phyloP scores from a whole-genome alignment of 2,797 vertebrate genomes.

The Oophaga sylvatica region DNA sequence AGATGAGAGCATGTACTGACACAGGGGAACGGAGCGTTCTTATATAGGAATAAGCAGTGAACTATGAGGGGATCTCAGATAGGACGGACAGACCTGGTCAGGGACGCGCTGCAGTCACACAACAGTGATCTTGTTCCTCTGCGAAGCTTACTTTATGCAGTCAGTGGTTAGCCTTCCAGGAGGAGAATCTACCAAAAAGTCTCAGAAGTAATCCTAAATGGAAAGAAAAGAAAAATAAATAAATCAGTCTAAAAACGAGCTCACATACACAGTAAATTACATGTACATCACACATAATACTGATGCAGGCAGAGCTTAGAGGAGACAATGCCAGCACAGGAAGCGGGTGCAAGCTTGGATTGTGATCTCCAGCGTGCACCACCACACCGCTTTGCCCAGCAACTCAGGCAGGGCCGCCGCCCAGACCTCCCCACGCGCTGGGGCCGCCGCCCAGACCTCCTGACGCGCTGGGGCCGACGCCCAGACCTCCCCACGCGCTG shows the following conservation, averaged over 20 bases:
- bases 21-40: background rate
- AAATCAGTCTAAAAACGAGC: background rate
- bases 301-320: too few relatives aligned
- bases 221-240: background rate
- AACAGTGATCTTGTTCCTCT: background rate
- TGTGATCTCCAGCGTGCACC: too few relatives aligned
- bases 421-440: too few relatives aligned
- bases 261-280: background rate
- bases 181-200: background rate
- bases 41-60: too few relatives aligned
- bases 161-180: background rate
- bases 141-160: background rate
- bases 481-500: too few relatives aligned
- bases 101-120: background rate
- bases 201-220: background rate
- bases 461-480: too few relatives aligned
- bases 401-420: too few relatives aligned
- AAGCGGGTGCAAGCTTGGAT: too few relatives aligned
- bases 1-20: too few relatives aligned
- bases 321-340: too few relatives aligned
- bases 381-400: too few relatives aligned
- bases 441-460: too few relatives aligned
- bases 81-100: constrained; percentile 11
- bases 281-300: background rate
- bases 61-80: background rate